Conservation (phyloP, 2,797 vertebrate species). For the Ceryle rudis region DNA sequence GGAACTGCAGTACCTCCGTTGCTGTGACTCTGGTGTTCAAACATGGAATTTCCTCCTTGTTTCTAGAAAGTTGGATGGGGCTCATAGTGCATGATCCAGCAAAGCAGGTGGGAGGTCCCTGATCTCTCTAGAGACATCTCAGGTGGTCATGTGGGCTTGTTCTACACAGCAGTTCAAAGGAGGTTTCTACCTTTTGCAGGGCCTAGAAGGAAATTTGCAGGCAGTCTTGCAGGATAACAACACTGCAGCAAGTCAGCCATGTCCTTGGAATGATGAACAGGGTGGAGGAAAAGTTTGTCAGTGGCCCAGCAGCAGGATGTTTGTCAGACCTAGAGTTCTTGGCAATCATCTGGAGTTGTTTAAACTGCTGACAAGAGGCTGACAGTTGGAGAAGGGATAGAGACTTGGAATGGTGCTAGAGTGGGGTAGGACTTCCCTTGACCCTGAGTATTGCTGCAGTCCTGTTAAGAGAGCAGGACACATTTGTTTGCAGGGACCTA, state of each 20-base stretch:
- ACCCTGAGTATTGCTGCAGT: background rate
- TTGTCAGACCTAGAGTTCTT: background rate
- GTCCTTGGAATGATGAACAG: background rate
- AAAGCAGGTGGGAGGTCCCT: background rate
- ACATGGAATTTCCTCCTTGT: background rate
- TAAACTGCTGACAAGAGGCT: background rate
- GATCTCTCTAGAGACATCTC: background rate
- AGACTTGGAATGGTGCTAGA: background rate
- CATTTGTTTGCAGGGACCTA: background rate
- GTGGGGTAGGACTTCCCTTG: background rate
- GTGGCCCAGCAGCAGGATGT: background rate
- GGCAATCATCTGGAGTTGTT: background rate
- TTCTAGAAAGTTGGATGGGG: background rate
- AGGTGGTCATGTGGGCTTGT: background rate
- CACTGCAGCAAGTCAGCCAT: background rate
- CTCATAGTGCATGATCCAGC: background rate
- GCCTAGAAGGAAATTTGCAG: background rate
- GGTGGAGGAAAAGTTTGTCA: background rate
- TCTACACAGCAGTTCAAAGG: background rate
- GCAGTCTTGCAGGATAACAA: background rate
- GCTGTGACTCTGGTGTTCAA: background rate
- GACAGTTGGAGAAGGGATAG: background rate
- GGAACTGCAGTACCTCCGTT: background rate
- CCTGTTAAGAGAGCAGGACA: rapidly evolving
- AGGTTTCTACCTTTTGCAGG: background rate